Percentiles rank a stretch among this genome's conserved stretches.
Conservation (phyloP, 1,140 invertebrate species). For the Bombus superbus region DNA sequence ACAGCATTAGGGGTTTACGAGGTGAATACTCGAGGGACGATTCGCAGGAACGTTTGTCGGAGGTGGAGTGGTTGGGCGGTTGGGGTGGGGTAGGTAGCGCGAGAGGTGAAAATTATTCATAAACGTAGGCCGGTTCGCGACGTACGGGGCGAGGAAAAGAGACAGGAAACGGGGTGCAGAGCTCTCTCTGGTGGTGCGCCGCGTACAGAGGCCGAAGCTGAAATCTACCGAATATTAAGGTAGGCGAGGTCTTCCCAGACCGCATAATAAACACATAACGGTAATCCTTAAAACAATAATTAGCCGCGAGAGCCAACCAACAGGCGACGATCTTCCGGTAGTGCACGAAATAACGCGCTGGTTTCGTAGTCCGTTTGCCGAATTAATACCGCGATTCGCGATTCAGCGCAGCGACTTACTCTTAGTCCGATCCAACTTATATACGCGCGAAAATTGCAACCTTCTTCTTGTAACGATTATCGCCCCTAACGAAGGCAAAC, state of each 20-base stretch:
- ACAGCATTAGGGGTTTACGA: slow-evolving; percentile 57
- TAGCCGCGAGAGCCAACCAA: slow-evolving; percentile 72
- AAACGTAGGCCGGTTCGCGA: slow-evolving; percentile 73
- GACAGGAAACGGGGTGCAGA: slow-evolving; percentile 25
- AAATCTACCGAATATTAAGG: slow-evolving; percentile 80
- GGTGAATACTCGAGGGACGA: slow-evolving; percentile 55
- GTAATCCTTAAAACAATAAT: slow-evolving; percentile 83
- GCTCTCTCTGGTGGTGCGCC: slow-evolving; percentile 44
- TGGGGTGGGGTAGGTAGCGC: slow-evolving; percentile 31
- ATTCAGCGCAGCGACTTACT: slow-evolving; percentile 39
- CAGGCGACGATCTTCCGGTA: slow-evolving; percentile 67
- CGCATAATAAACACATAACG: slow-evolving; percentile 82
- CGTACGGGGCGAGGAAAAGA: slow-evolving; percentile 3
- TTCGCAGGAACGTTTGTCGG: slow-evolving; percentile 56
- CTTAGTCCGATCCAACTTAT: slow-evolving; percentile 46
- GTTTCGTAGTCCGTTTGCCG: slow-evolving; percentile 70
- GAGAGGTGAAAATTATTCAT: slow-evolving; percentile 80
- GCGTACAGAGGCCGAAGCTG: slow-evolving; percentile 60
- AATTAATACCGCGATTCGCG: slow-evolving; percentile 71
- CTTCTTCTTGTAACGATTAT: slow-evolving; percentile 65
- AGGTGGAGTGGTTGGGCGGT: slow-evolving; percentile 25
- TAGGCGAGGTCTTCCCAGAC: slow-evolving; percentile 66
- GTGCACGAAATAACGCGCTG: slow-evolving; percentile 57
- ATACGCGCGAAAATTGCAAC: slow-evolving; percentile 40
- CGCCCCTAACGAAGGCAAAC: slow-evolving; percentile 3